Evolutionary conservation across 2,888 invertebrate genomes (phyloP), one percentile per base, ranked within the genome.

Genomic region (Caenorhabditis panamensis): DNA sequence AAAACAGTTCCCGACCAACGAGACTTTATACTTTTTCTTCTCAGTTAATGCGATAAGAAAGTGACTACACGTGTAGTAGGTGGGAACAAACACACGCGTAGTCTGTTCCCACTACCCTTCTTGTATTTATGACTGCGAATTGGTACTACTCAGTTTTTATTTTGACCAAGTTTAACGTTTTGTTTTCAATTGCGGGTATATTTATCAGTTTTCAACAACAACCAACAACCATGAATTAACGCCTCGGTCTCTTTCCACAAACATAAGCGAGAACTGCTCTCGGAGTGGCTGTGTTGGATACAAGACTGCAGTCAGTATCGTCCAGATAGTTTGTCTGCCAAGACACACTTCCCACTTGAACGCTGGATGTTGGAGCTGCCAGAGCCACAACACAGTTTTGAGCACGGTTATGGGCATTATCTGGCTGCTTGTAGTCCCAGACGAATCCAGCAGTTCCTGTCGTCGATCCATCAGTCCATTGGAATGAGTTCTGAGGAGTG

Each of bases 381-480:
- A 36, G 9, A 3, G 62, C 9, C 20, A 72, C 44, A 2, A 24
- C 49, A 49, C 72, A 72, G 26, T 72, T 37, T 16, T 72, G 72
- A 1, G 16, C 36, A 2, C 1, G 4, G 8, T 8, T 18, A 11
- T 56, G 20, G 9, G 47, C 28, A 6, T 72, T 72, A 22, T 72
- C 72, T 2, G 72, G 72, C 49, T 63, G 63, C 1, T 18, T 18
- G 8, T 9, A 9, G 16, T 41, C 54, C 72, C 72, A 72, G 22
- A 54, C 16, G 36, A 63, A 72, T 18, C 72, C 72, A n/a, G 61
- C 72, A 13, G 36, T 64, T 36, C 72, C 72, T 0, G 56, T 24
- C 0, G 63, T 24, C 0, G 72, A 72, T 18, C 44, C 13, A 26
- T 72, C 72, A 0, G 72, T 72, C 72, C 63, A 63, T 5, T 1